These are phyloP conservation scores for Oreonectes daqikongensis DNA, from an alignment of 2,797 vertebrate genomes.

Conservation along the genomic window DNA sequence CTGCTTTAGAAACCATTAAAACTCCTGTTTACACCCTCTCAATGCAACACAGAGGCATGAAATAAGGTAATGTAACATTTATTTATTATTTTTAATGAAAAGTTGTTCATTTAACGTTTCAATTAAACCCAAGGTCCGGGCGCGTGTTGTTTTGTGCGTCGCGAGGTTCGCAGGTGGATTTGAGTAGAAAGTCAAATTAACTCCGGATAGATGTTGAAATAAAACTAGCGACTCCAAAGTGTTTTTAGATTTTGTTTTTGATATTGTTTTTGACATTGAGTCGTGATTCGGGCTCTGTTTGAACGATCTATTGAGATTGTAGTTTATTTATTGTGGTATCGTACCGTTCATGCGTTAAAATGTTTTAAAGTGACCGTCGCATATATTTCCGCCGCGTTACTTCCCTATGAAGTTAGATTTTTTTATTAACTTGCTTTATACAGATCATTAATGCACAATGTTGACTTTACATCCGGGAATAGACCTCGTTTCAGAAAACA, in stretches of 20 bases:
- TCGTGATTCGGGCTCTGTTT: background rate
- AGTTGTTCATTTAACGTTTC: background rate
- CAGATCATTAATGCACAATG: background rate
- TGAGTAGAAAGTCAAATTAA: background rate
- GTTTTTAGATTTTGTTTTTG: background rate
- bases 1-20: background rate
- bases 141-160: background rate
- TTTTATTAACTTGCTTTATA: background rate
- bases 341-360: background rate
- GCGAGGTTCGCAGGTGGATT: background rate
- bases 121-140: background rate
- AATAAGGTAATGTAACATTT: slow-evolving; percentile 62
- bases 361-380: background rate
- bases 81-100: background rate
- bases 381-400: background rate
- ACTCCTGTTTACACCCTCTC: background rate
- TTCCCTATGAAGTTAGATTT: background rate
- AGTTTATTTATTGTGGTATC: background rate
- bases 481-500: background rate
- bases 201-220: background rate
- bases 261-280: background rate
- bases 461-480: slow-evolving; percentile 31
- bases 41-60: slow-evolving; percentile 22
- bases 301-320: background rate
- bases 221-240: background rate